Percentiles rank a stretch among this genome's conserved stretches.
Evolutionary conservation across 2,888 invertebrate species (phyloP).

Genomic region (Mythimna albipuncta): DNA sequence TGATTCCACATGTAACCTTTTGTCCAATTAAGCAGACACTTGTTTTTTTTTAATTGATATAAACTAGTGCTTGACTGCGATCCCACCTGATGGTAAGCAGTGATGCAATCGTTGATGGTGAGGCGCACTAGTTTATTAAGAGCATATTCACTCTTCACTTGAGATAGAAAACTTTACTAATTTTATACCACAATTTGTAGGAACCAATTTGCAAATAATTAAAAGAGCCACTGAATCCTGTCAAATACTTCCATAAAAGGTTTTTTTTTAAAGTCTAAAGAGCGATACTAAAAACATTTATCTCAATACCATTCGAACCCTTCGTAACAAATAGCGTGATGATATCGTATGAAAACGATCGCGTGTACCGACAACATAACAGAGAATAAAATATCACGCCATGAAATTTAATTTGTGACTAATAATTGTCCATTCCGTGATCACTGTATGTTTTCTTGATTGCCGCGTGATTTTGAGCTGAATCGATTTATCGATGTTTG

Average conservation of each 20-base stretch:
- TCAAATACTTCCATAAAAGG: neutral
- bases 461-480: slow-evolving; percentile 69
- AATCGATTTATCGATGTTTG: slow-evolving; percentile 73
- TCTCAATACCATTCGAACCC: slow-evolving; percentile 73
- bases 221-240: too few relatives aligned
- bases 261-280: slow-evolving; percentile 3
- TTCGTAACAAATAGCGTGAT: slow-evolving; percentile 72
- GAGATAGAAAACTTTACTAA: too few relatives aligned
- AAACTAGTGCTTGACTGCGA: too few relatives aligned
- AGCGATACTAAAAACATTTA: slow-evolving; percentile 72
- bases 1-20: too few relatives aligned
- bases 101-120: too few relatives aligned
- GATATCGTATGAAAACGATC: slow-evolving; percentile 73
- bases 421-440: slow-evolving; percentile 73
- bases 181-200: too few relatives aligned
- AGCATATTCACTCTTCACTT: too few relatives aligned
- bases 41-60: too few relatives aligned
- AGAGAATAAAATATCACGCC: slow-evolving; percentile 65
- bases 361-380: slow-evolving; percentile 80
- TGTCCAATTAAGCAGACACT: too few relatives aligned
- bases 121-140: too few relatives aligned
- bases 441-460: slow-evolving; percentile 74
- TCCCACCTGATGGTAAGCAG: too few relatives aligned
- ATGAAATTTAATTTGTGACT: slow-evolving; percentile 74
- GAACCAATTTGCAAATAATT: too few relatives aligned